Base-by-base conservation (phyloP, 2,888 invertebrate species). In the Sinopyrophorus schimmeli region DNA sequence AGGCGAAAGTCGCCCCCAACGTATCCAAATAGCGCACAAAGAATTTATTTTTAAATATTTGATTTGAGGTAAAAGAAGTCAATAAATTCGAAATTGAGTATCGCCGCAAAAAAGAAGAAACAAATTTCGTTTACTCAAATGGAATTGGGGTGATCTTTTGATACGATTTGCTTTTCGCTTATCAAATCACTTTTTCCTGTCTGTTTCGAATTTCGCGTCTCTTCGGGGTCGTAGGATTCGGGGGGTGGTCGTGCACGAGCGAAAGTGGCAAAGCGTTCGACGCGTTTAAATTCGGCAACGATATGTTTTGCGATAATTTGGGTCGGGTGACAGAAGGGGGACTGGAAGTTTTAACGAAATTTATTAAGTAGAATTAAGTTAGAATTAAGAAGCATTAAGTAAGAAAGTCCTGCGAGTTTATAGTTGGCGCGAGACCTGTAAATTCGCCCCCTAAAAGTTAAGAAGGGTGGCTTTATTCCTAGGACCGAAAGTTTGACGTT, bases 311-410 rank as follows among this genome's bases (percentile, higher is more conserved):
- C 14, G 16, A 24, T 24, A 41, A 41, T 24, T 41, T 31, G 14
- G 23, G 15, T 9, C 28, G 23, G 12, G n/a, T n/a, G 39, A 46
- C 38, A 46, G 37, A 38, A 38, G 38, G 39, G 30, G 46, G 46
- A 20, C 38, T 32, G 34, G 34, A 53, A 57, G 44, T 57, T 57
- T 53, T 57, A 54, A 57, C 54, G 54, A 54, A 57, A 57, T 57
- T 57, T 52, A 54, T 57, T 54, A 57, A 57, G 54, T 54, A 43
- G 44, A 43, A 57, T 54, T 57, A 52, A 48, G 39, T 37, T 18
- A 24, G 53, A 47, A 49, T 55, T 55, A 53, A 49, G 54, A 34
- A 38, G 54, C 39, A 51, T 53, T 53, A 54, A 35, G 48, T 35
- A n/a, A 41, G 41, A 46, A 54, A 44, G 46, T 44, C 51, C 42